Conservation (phyloP, 2,797 vertebrate genomes). For the Oryzias dopingdopingensis region DNA sequence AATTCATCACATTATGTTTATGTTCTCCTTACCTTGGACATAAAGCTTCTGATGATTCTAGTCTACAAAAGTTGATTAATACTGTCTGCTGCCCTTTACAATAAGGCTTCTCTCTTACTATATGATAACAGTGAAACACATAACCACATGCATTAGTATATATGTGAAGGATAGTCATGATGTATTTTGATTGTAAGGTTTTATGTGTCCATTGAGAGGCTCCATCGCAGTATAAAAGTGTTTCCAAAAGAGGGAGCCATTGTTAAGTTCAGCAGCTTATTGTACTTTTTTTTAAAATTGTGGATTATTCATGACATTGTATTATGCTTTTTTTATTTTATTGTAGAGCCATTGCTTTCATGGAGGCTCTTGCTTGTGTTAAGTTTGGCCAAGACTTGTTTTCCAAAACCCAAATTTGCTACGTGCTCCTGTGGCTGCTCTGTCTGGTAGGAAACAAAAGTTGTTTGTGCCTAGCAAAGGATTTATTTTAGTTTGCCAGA, state of each 20-base stretch:
- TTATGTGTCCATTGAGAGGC: neutral
- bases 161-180: no score
- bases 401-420: conserved; percentile 90
- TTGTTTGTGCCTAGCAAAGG: neutral
- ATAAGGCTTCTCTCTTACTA: conserved; percentile 11
- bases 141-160: no score
- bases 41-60: conserved; percentile 31
- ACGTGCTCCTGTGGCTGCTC: conserved; percentile 91
- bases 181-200: neutral
- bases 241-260: conserved; percentile 50
- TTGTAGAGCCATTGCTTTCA: conserved; percentile 88
- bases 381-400: conserved; percentile 96
- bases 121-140: neutral
- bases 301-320: neutral
- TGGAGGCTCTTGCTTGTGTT: conserved; percentile 92
- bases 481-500: no score
- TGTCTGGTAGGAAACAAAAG: conserved; percentile 88
- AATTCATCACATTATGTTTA: conserved; percentile 22
- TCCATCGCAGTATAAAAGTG: conserved; percentile 21
- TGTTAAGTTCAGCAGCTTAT: conserved; percentile 11
- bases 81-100: conserved; percentile 14
- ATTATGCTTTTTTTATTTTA: conserved; percentile 7
- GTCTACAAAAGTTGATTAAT: conserved; percentile 42
- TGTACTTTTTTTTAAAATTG: neutral
- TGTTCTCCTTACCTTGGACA: conserved; percentile 34